Evolutionary conservation across 2,113 vertebrate species (phyloP), one percentile per base, ranked within the genome.

Genomic region (Poecilia latipinna): DNA sequence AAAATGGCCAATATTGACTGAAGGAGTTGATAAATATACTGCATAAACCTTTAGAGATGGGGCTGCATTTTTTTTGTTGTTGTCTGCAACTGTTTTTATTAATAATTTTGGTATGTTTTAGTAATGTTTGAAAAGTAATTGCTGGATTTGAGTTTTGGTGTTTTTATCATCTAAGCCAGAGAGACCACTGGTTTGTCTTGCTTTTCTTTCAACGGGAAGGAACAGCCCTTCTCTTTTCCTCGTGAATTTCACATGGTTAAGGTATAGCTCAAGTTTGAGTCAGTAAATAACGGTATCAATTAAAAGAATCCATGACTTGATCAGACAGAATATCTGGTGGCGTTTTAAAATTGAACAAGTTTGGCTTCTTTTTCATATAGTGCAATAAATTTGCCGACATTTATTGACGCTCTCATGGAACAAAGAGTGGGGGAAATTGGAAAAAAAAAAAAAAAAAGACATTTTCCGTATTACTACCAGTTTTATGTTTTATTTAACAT

Each of bases 1-100:
- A 71, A 74, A 85, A 82, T 77, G 22, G 31, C 66, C 82, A 75
- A 67, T 78, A 75, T n/a, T 10, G 51, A n/a, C 51, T 57, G 22
- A 57, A n/a, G 51, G 51, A n/a, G 11, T 57, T 57, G 51, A 57
- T 57, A 10, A 57, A n/a, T 57, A 57, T 57, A 57, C 51, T 24
- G 51, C 8, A 57, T 54, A 24, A 54, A 54, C 22, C 51, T 57
- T 57, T 57, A 10, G 24, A 10, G 51, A 57, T 57, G 22, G 24
- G 10, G 51, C 51, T 8, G 2, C 31, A 32, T 32, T 35, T 35
- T 33, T 35, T 54, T 54, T 57, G 29, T 29, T 29, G 29, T 57
- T 10, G 51, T 57, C 51, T 10, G 24, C 10, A 57, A 57, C 24
- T n/a, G 51, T 6, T 10, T 57, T n/a, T 57, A 57, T n/a, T 8